Evolutionary conservation across 2,113 vertebrate species (phyloP).

Genomic region (Pitta sordida): DNA sequence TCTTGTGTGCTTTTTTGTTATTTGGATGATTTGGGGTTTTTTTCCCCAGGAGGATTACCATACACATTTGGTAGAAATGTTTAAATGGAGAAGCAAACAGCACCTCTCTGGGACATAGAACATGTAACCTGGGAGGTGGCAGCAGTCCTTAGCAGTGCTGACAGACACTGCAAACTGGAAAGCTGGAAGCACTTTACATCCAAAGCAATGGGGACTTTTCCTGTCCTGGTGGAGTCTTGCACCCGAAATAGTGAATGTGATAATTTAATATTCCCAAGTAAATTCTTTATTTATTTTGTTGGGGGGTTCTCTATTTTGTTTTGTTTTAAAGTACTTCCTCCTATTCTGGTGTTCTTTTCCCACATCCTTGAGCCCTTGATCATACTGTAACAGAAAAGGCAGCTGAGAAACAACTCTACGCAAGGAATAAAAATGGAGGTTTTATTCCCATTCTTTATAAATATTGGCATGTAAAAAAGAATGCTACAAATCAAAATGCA

Average conservation of each 20-base stretch:
- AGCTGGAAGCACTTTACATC: background rate
- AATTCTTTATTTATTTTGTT: background rate
- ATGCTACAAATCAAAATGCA: background rate
- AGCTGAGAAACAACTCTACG: background rate
- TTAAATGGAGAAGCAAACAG: background rate
- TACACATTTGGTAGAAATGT: background rate
- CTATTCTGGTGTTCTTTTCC: background rate
- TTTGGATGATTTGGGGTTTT: background rate
- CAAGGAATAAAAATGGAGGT: background rate
- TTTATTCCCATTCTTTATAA: background rate
- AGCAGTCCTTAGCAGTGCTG: background rate
- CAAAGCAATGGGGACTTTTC: background rate
- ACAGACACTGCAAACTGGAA: background rate
- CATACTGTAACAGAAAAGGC: background rate
- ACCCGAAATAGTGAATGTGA: background rate
- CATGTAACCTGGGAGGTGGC: background rate
- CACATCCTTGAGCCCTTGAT: background rate
- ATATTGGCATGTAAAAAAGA: background rate
- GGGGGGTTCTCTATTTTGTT: background rate
- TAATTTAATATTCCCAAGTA: background rate
- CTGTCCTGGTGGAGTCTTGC: background rate
- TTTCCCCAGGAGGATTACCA: background rate
- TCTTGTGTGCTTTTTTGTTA: background rate
- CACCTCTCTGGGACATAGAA: background rate
- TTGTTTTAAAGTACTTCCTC: background rate